Percentiles rank a stretch among this genome's conserved stretches.
Conservation (phyloP, 2,113 vertebrate species). For the Phalacrocorax aristotelis region DNA sequence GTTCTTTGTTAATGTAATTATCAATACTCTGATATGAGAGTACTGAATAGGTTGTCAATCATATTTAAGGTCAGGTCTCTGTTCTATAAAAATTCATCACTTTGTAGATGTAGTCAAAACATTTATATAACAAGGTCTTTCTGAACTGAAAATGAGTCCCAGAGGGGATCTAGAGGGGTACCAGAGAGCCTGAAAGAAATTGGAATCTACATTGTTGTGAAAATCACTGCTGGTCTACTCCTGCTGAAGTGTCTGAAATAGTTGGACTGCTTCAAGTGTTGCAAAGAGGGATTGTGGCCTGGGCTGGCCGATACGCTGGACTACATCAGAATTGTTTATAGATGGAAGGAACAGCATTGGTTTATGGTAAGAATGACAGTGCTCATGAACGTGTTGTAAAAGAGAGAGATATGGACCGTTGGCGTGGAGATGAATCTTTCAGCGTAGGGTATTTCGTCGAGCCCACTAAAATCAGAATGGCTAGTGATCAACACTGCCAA, state of each 20-base stretch:
- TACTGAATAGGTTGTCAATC: background rate
- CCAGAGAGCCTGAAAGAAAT: background rate
- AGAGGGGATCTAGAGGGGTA: background rate
- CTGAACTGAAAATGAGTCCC: slow-evolving; percentile 1
- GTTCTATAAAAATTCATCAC: background rate
- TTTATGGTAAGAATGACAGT: background rate
- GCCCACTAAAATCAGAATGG: background rate
- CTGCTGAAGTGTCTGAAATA: background rate
- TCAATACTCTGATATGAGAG: background rate
- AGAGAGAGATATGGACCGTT: background rate
- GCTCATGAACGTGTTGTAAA: background rate
- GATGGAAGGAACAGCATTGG: background rate
- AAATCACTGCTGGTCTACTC: background rate
- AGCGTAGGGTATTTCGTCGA: background rate
- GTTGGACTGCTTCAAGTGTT: background rate
- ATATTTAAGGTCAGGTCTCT: background rate
- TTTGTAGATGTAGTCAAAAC: slow-evolving; percentile 24
- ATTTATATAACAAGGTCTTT: background rate
- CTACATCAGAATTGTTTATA: background rate
- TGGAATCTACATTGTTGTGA: background rate
- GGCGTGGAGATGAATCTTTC: background rate
- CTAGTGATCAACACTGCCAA: background rate
- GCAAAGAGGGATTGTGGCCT: background rate
- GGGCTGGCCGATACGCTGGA: background rate
- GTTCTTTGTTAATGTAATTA: background rate